A percentile compares a stretch with the other conserved stretches of the same genome.
phyloP scores from a whole-genome alignment of 2,888 invertebrate species.

The Priocnemis perturbator region DNA sequence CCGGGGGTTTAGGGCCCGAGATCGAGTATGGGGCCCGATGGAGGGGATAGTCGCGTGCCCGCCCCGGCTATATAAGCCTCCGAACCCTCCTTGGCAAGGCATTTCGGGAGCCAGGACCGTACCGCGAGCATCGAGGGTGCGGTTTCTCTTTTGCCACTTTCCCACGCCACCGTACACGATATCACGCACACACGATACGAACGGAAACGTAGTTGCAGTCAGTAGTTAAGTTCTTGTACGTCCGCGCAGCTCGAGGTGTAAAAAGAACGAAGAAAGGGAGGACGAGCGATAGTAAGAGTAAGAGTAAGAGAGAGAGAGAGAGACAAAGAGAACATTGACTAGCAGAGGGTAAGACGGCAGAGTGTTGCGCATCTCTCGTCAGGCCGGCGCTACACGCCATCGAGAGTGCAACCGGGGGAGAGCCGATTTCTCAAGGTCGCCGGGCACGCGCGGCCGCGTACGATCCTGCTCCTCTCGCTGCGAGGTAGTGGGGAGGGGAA shows the following conservation, averaged over 20 bases:
- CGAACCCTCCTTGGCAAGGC: slow-evolving; percentile 70
- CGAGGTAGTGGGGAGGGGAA: slow-evolving; percentile 20
- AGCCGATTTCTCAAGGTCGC: slow-evolving; percentile 50
- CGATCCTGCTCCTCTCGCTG: slow-evolving; percentile 34
- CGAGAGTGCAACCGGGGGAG: slow-evolving; percentile 17
- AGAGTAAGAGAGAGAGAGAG: slow-evolving; percentile 5
- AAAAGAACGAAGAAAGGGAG: not conserved
- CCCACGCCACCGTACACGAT: not conserved
- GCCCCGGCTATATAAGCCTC: slow-evolving; percentile 75
- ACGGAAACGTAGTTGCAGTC: not conserved
- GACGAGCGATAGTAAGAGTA: not conserved
- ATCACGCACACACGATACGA: not conserved
- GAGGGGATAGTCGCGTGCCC: slow-evolving; percentile 82
- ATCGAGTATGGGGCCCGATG: slow-evolving; percentile 75
- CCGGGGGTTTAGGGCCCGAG: slow-evolving; percentile 76
- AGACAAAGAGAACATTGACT: not conserved
- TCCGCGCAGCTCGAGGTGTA: not conserved
- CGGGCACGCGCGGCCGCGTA: slow-evolving; percentile 52
- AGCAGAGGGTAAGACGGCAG: not conserved
- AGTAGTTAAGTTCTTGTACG: no score
- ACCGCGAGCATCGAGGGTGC: slow-evolving; percentile 67
- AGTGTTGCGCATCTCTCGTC: slow-evolving; percentile 20
- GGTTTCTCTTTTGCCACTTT: slow-evolving; percentile 37
- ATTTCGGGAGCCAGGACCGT: slow-evolving; percentile 74
- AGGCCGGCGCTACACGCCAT: slow-evolving; percentile 12